Percentiles rank a stretch among this genome's conserved stretches.
phyloP scores from a whole-genome alignment of 2,888 invertebrate genomes.

The Synergus japonicus region DNA sequence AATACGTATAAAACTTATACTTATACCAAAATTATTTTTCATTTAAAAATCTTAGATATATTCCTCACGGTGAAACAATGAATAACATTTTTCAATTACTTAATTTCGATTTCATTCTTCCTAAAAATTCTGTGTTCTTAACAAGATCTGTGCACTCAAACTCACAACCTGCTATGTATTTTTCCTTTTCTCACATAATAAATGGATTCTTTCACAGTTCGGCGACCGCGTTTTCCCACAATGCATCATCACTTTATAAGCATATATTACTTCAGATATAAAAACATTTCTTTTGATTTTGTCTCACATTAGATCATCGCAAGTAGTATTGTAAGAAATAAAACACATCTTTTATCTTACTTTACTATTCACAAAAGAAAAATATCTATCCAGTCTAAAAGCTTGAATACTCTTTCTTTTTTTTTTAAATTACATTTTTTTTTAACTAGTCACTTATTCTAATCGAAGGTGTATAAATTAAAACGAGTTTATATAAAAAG shows the following conservation, averaged over 20 bases:
- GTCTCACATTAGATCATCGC: constrained; percentile 33
- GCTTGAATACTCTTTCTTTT: constrained; percentile 3
- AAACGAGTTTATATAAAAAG: not conserved
- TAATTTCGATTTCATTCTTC: not conserved
- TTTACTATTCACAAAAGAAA: not conserved
- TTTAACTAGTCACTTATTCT: not conserved
- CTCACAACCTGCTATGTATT: constrained; percentile 27
- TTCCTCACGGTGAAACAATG: not conserved
- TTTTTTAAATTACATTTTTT: constrained; percentile 25
- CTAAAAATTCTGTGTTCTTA: constrained; percentile 48
- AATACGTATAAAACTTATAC: not conserved
- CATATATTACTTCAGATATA: constrained; percentile 40
- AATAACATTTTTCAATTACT: not conserved
- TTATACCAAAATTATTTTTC: not conserved
- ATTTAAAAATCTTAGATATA: not conserved
- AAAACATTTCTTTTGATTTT: constrained; percentile 34
- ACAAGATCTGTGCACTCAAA: not conserved
- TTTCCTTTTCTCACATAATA: constrained; percentile 54
- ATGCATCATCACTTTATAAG: constrained; percentile 44
- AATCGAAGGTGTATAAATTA: not conserved
- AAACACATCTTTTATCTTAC: not conserved
- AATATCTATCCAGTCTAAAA: not conserved
- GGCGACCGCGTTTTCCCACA: constrained; percentile 47
- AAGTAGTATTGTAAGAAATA: constrained; percentile 4
- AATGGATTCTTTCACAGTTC: constrained; percentile 43